phyloP scores from a whole-genome alignment of 1,140 invertebrate genomes.

The Leptinotarsa defecta region DNA sequence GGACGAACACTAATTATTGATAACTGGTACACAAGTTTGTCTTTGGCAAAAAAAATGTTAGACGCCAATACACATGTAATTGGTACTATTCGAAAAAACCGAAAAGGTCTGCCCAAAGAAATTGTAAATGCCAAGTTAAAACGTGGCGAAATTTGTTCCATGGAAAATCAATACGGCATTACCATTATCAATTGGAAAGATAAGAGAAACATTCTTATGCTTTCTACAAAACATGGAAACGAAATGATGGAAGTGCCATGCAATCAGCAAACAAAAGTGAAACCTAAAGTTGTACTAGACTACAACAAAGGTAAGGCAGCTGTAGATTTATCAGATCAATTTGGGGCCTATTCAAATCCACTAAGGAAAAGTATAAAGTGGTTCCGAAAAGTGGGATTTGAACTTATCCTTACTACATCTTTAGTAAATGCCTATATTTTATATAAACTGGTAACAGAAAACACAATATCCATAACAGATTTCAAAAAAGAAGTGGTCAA shows the following conservation, averaged over 20 bases:
- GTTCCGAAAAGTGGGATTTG: background rate
- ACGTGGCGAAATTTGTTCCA: too few relatives aligned
- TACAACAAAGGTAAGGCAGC: conserved; percentile 4
- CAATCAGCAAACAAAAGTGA: background rate
- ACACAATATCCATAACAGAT: too few relatives aligned
- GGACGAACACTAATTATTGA: too few relatives aligned
- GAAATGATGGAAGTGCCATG: background rate
- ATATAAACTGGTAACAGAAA: too few relatives aligned
- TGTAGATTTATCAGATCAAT: conserved; percentile 20
- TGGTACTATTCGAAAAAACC: background rate
- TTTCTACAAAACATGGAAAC: background rate
- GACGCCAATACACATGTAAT: conserved; percentile 17
- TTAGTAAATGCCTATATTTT: too few relatives aligned
- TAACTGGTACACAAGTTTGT: background rate
- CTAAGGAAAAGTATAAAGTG: background rate
- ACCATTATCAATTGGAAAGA: background rate
- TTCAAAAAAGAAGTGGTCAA: too few relatives aligned
- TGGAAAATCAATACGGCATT: background rate
- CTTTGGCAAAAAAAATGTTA: background rate
- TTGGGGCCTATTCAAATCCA: background rate
- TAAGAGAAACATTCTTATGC: background rate
- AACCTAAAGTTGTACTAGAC: background rate
- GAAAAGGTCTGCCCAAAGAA: background rate
- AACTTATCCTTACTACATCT: too few relatives aligned
- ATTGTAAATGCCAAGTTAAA: too few relatives aligned